phyloP scores from a whole-genome alignment of 1,140 invertebrate genomes.

The Myzus persicae region DNA sequence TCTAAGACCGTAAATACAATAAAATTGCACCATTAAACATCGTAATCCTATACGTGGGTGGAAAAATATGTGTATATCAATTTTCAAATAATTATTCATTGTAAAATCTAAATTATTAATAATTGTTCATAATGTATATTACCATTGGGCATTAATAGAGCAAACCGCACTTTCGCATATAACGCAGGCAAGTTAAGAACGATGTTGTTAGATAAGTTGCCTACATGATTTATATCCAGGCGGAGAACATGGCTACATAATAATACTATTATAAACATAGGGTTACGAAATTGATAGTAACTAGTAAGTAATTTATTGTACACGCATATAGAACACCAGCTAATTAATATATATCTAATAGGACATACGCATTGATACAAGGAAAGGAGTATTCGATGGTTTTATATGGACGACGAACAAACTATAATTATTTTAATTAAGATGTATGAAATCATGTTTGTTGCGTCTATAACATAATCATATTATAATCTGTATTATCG shows the following conservation, averaged over 20 bases:
- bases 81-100: background rate
- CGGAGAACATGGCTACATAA: background rate
- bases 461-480: background rate
- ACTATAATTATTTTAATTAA: constrained; percentile 6
- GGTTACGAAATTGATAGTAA: background rate
- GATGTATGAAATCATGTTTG: background rate
- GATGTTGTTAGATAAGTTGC: background rate
- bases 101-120: background rate
- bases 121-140: background rate
- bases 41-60: background rate
- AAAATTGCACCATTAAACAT: background rate
- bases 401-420: background rate
- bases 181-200: background rate
- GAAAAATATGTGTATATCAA: background rate
- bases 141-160: too few relatives aligned
- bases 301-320: background rate
- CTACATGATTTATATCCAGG: background rate
- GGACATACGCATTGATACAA: background rate
- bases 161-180: too few relatives aligned
- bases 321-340: background rate
- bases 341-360: background rate
- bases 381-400: background rate
- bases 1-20: constrained; percentile 17
- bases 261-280: background rate
- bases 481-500: background rate